Percentiles rank a stretch among this genome's conserved stretches.
Conservation (phyloP, 2,797 vertebrate species). For the Neomorphus geoffroyi region DNA sequence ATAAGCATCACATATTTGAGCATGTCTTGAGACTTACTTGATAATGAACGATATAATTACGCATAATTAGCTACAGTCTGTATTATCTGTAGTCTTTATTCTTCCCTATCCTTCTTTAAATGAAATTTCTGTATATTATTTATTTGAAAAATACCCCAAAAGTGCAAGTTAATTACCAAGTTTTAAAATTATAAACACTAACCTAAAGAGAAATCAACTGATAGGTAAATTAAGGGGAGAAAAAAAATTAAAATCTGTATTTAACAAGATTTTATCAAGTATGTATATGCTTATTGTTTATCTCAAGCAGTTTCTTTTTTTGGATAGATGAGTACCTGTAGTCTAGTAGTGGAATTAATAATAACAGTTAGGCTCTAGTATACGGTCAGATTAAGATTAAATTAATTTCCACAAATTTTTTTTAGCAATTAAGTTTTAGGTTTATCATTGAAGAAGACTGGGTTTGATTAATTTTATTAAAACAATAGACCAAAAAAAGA, state of each 20-base stretch:
- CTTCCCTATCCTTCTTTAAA: accelerated
- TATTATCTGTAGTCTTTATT: background rate
- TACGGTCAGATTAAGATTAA: background rate
- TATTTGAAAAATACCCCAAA: background rate
- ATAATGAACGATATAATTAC: background rate
- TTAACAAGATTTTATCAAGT: background rate
- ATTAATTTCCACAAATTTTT: background rate
- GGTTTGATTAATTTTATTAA: background rate
- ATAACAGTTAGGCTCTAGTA: background rate
- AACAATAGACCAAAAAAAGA: background rate
- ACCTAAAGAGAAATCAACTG: background rate
- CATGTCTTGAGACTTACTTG: background rate
- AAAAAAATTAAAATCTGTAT: background rate
- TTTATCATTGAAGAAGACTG: background rate
- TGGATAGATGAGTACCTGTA: background rate
- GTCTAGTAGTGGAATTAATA: background rate
- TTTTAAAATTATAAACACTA: background rate
- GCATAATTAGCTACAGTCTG: background rate
- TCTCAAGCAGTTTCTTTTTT: background rate
- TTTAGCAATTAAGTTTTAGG: background rate
- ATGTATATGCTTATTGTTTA: background rate
- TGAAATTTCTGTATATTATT: background rate
- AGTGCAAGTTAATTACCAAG: background rate
- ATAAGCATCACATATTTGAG: background rate
- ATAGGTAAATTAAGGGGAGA: background rate